Evolutionary conservation across 92 coral and sea anemone genomes (phyloP), one percentile per base, ranked within the genome.

Genomic region (Zoanthus sansibaricus): DNA sequence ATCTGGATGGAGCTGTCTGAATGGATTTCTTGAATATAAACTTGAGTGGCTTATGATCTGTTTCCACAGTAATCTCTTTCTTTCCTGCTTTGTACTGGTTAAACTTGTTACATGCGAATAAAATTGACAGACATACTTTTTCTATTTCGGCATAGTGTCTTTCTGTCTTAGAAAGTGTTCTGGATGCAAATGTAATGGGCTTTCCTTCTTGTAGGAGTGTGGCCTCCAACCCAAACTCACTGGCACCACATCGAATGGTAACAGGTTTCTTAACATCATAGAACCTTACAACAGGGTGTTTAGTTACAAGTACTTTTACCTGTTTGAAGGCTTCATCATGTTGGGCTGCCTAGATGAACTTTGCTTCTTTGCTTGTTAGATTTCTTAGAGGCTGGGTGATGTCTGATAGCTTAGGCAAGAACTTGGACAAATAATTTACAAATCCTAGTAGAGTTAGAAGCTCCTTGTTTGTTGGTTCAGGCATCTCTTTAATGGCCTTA

Each of bases 231-330:
- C 89, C 83, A 46, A 74, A 75, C 37, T 75, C 83, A 49, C 48
- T 66, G n/a, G 83, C 83, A 52, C 75, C 89, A 16, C 89, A 86
- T 11, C 75, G 89, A 37, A 86, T 86, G 46, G 89, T 45, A 59
- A 45, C 59, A 77, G 66, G 44, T 77, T 5, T 77, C 83, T 47
- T 59, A 46, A 77, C 64, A 59, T 45, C 64, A 62, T 75, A 75
- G 37, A 33, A 33, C 3, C 42, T 33, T 33, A 33, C 1, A 33
- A 33, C 42, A 33, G 42, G 42, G 42, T 33, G 71, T 64, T 64
- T 64, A 64, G 71, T 64, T 64, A 64, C 71, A 64, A 64, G 71
- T 64, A 20, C 71, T 64, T 64, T 64, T 64, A 64, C 32, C 62
- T 44, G 83, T 52, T 49, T 49, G 54, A 49, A 49, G 8, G 54